Evolutionary conservation across 1,140 invertebrate genomes (phyloP).

Genomic region (Leptopilina clavipes): DNA sequence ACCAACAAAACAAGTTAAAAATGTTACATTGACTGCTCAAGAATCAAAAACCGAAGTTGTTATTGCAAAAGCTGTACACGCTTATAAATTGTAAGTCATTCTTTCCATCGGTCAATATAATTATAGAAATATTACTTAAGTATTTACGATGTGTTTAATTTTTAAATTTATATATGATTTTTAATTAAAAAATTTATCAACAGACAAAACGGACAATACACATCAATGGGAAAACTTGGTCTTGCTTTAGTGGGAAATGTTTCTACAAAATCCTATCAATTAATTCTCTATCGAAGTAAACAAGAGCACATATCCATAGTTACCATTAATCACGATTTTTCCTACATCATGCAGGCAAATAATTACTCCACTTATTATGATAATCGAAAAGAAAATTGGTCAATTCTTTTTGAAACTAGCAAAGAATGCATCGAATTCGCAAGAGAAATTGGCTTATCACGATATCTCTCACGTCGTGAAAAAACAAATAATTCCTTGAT

Average conservation of each 20-base stretch:
- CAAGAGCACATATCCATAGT: constrained; percentile 65
- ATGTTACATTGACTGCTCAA: constrained; percentile 47
- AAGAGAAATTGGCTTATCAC: constrained; percentile 64
- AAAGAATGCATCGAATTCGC: constrained; percentile 63
- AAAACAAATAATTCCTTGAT: constrained; percentile 58
- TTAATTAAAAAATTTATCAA: constrained; percentile 43
- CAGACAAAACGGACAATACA: constrained; percentile 66
- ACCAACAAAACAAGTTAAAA: constrained; percentile 43
- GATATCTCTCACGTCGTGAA: constrained; percentile 56
- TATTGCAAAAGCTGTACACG: constrained; percentile 65
- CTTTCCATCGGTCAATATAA: constrained; percentile 6
- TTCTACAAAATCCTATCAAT: constrained; percentile 60
- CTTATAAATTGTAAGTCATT: constrained; percentile 64
- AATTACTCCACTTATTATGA: constrained; percentile 72
- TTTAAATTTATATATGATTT: constrained; percentile 15
- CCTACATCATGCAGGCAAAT: constrained; percentile 64
- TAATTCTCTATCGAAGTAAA: constrained; percentile 68
- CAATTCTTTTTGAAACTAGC: constrained; percentile 66
- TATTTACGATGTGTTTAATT: too few relatives aligned
- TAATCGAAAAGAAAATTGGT: constrained; percentile 68
- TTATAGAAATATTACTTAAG: background rate
- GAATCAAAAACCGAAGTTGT: constrained; percentile 62
- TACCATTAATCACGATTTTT: constrained; percentile 63
- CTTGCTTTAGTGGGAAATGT: constrained; percentile 66
- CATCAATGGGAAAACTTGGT: constrained; percentile 64